A percentile compares a stretch with the other conserved stretches of the same genome.
These are phyloP conservation scores for Geotria australis DNA, from an alignment of 2,797 vertebrate species.

Conservation along the genomic window DNA sequence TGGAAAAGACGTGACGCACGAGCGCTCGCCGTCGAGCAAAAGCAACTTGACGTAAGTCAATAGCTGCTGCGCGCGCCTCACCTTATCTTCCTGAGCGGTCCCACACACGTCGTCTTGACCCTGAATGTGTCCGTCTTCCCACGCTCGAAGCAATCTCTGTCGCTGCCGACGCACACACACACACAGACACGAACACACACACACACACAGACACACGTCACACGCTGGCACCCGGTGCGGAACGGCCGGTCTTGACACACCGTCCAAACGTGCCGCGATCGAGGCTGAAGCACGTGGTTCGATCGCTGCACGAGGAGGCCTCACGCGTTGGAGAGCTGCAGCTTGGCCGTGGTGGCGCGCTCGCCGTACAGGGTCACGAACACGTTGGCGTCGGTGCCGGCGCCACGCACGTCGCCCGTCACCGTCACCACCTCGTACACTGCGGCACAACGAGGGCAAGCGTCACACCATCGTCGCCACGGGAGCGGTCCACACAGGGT, in stretches of 20 bases:
- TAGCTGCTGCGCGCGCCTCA: slow-evolving; percentile 6
- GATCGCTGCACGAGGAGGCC: too few species aligned
- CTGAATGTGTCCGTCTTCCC: slow-evolving; percentile 76
- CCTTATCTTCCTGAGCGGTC: slow-evolving; percentile 71
- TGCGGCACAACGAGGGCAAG: slow-evolving; percentile 7
- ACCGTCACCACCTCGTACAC: slow-evolving; percentile 74
- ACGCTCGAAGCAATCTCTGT: slow-evolving; percentile 66
- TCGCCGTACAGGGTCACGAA: slow-evolving; percentile 88
- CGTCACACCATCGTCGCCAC: too few species aligned
- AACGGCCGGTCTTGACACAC: too few species aligned
- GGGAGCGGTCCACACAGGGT: too few species aligned
- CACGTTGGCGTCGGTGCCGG: slow-evolving; percentile 69
- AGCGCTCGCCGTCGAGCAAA: too few species aligned
- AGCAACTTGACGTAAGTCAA: too few species aligned
- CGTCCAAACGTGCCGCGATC: too few species aligned
- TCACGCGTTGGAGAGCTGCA: slow-evolving; percentile 90
- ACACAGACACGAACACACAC: too few species aligned
- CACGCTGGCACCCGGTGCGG: too few species aligned
- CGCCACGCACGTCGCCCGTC: slow-evolving; percentile 67
- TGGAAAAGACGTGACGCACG: too few species aligned
- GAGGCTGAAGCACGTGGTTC: too few species aligned
- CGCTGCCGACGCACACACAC: slow-evolving; percentile 21
- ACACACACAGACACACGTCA: too few species aligned
- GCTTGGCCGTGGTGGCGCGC: slow-evolving; percentile 64
- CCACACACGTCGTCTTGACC: slow-evolving; percentile 77